phyloP scores from a whole-genome alignment of 2,113 vertebrate genomes.

The Engystomops pustulosus region DNA sequence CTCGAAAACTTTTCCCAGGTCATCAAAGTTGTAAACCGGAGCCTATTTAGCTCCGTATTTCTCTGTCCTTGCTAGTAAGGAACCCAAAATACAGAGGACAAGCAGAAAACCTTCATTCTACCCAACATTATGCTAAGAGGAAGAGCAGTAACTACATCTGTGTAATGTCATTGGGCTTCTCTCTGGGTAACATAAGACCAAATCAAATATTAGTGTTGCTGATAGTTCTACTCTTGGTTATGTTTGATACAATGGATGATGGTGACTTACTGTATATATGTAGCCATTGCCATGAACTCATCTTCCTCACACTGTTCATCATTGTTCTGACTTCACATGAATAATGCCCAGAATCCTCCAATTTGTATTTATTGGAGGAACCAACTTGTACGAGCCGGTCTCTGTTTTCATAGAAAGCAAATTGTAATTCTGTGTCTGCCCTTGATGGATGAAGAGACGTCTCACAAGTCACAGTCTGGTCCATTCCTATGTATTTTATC shows the following conservation, averaged over 20 bases:
- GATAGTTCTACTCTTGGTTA: background rate
- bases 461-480: constrained; percentile 19
- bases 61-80: too few relatives aligned
- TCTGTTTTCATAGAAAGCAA: constrained; percentile 33
- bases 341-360: constrained; percentile 12
- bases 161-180: too few relatives aligned
- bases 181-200: background rate
- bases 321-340: constrained; percentile 1
- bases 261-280: background rate
- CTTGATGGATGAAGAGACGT: constrained; percentile 5
- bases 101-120: too few relatives aligned
- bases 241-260: background rate
- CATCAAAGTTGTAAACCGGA: too few relatives aligned
- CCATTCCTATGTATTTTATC: background rate
- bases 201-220: background rate
- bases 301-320: constrained; percentile 20
- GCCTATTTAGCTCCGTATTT: too few relatives aligned
- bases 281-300: background rate
- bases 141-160: too few relatives aligned
- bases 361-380: background rate
- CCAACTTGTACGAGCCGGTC: constrained; percentile 10
- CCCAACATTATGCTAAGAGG: background rate
- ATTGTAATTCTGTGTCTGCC: constrained; percentile 6
- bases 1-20: too few relatives aligned
- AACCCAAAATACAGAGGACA: too few relatives aligned